phyloP scores from a whole-genome alignment of 2,113 vertebrate species.

The Nestor notabilis region DNA sequence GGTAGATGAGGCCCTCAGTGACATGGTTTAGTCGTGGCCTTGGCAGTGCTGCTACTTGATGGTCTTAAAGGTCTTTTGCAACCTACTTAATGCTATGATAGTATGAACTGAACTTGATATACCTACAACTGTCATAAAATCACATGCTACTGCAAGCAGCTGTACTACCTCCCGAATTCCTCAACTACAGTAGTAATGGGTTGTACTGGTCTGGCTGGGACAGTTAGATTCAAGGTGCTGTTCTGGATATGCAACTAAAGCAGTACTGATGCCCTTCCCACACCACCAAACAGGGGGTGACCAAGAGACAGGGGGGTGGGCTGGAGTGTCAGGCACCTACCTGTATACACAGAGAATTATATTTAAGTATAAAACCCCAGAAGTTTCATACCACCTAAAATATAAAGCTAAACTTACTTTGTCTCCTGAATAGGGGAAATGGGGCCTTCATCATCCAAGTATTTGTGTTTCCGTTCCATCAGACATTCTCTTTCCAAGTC shows the following conservation, averaged over 20 bases:
- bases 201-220: background rate
- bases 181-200: background rate
- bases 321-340: background rate
- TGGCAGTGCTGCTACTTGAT: background rate
- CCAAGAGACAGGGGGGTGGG: background rate
- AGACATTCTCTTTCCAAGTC: conserved; percentile 74
- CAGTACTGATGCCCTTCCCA: rapidly evolving
- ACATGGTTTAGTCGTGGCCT: background rate
- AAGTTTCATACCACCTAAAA: background rate
- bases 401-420: conserved; percentile 54
- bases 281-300: background rate
- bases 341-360: rapidly evolving
- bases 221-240: background rate
- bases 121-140: background rate
- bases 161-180: background rate
- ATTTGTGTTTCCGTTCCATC: conserved; percentile 67
- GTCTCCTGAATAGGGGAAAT: conserved; percentile 78
- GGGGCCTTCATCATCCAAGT: conserved; percentile 78
- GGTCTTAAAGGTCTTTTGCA: background rate
- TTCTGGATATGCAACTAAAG: background rate
- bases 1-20: background rate
- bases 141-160: background rate
- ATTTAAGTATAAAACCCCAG: background rate
- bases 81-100: background rate
- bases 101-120: background rate